These are phyloP conservation scores for Tragelaphus scriptus DNA, from an alignment of 2,113 vertebrate genomes.

Conservation along the genomic window DNA sequence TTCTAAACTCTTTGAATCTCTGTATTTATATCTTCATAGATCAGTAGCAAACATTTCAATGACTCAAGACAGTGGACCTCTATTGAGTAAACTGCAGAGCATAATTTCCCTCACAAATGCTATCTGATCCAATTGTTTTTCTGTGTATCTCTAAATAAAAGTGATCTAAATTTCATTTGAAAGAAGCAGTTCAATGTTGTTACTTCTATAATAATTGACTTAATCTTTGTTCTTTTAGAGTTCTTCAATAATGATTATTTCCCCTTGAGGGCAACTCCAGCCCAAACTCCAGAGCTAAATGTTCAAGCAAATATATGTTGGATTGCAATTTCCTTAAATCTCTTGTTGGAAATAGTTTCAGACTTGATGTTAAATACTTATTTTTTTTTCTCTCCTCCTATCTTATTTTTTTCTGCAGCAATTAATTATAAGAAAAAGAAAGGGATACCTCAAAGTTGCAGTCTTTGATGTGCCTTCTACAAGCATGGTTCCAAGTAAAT, in stretches of 20 bases:
- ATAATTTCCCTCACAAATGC: background rate
- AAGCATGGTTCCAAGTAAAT: background rate
- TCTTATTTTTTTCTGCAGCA: background rate
- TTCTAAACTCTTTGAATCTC: background rate
- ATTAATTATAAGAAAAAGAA: background rate
- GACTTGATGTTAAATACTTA: background rate
- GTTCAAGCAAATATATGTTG: background rate
- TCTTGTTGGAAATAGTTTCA: background rate
- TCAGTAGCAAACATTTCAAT: background rate
- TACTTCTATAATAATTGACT: background rate
- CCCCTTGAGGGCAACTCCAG: background rate
- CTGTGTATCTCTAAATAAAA: background rate
- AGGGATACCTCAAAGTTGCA: background rate
- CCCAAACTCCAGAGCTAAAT: background rate
- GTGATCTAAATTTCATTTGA: background rate
- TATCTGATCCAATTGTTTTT: background rate
- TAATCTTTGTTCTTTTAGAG: background rate
- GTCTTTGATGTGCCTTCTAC: background rate
- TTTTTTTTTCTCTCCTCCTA: fast-evolving
- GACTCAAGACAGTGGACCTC: background rate
- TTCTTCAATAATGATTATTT: background rate
- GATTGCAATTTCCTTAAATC: background rate
- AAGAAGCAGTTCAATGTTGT: background rate
- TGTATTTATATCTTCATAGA: background rate
- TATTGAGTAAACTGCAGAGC: background rate